A percentile compares a stretch with the other conserved stretches of the same genome.
phyloP scores from a whole-genome alignment of 2,888 invertebrate genomes.

The Lasioglossum vierecki region DNA sequence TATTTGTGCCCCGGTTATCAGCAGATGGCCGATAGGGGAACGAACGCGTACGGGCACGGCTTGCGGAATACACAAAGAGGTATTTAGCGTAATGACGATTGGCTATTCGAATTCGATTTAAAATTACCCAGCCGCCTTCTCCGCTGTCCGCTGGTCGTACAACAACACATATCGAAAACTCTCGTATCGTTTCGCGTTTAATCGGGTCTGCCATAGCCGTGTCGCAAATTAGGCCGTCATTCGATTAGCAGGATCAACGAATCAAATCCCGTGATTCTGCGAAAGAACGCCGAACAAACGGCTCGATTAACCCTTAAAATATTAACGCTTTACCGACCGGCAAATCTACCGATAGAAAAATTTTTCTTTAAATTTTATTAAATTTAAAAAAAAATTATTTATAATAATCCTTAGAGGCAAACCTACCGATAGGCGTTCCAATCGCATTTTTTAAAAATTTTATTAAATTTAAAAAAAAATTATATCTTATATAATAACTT shows the following conservation, averaged over 20 bases:
- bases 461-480: no score
- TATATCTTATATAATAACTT: no score
- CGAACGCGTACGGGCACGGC: constrained; percentile 11
- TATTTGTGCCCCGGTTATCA: constrained; percentile 18
- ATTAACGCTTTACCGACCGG: no score
- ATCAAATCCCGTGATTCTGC: neutral
- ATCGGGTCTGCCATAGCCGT: neutral
- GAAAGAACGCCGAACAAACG: neutral
- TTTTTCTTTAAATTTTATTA: no score
- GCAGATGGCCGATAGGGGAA: constrained; percentile 19
- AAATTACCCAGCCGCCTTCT: neutral
- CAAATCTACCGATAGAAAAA: no score
- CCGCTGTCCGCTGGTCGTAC: neutral
- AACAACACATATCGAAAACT: neutral
- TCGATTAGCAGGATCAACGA: neutral
- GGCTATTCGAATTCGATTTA: constrained; percentile 15
- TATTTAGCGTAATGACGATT: constrained; percentile 21
- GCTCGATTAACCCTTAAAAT: no score
- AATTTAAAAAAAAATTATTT: no score
- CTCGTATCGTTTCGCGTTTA: neutral
- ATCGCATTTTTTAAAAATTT: no score
- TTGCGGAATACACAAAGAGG: constrained; percentile 28
- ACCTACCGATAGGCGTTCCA: no score
- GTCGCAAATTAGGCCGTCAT: neutral
- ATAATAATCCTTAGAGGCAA: no score